phyloP scores from a whole-genome alignment of 2,888 invertebrate species.

The Hermaeophaga mercurialis region DNA sequence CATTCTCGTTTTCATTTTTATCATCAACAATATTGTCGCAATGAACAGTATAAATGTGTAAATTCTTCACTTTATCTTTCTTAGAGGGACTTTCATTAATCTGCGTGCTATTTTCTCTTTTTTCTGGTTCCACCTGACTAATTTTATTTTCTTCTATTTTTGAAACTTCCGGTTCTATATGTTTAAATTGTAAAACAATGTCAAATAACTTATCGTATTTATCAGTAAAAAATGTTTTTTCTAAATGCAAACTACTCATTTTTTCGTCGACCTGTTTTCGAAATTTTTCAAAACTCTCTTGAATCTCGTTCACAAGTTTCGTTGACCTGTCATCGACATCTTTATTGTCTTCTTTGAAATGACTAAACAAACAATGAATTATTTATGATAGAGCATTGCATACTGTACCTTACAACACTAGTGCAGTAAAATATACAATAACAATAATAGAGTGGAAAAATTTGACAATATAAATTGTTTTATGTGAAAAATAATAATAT shows the following conservation, averaged over 20 bases:
- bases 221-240: conserved; percentile 61
- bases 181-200: conserved; percentile 33
- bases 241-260: conserved; percentile 58
- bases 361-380: too few relatives aligned
- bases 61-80: conserved; percentile 17
- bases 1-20: conserved; percentile 23
- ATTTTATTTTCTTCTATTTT: conserved; percentile 45
- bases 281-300: conserved; percentile 53
- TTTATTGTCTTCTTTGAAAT: conserved; percentile 24
- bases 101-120: conserved; percentile 45
- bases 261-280: conserved; percentile 52
- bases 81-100: conserved; percentile 37
- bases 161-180: conserved; percentile 40
- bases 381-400: too few relatives aligned
- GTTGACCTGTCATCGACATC: conserved; percentile 17
- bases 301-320: conserved; percentile 44
- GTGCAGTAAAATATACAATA: too few relatives aligned
- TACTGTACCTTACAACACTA: too few relatives aligned
- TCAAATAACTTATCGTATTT: conserved; percentile 63
- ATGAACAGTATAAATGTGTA: conserved; percentile 36
- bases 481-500: too few relatives aligned
- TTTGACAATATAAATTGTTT: too few relatives aligned
- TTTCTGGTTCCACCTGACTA: not conserved
- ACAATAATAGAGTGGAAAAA: too few relatives aligned
- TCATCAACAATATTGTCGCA: conserved; percentile 30